A percentile compares a stretch with the other conserved stretches of the same genome.
These are phyloP conservation scores for Datnioides undecimradiatus DNA, from an alignment of 2,113 vertebrate genomes.

Conservation along the genomic window DNA sequence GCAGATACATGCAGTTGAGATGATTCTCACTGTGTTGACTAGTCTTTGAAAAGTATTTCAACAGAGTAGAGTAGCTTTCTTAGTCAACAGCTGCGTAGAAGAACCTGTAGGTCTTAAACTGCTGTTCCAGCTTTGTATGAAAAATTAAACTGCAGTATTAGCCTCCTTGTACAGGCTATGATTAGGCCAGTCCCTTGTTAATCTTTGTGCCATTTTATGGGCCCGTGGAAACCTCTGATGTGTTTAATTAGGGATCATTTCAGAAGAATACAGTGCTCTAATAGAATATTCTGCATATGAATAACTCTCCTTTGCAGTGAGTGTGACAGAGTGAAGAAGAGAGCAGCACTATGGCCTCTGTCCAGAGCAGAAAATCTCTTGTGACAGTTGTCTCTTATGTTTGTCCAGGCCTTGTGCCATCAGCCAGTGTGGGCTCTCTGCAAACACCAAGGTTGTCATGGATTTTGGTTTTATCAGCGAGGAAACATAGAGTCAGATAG, in stretches of 20 bases:
- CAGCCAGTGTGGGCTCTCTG: conserved; percentile 45
- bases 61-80: no score
- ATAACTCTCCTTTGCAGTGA: conserved; percentile 11
- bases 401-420: conserved; percentile 58
- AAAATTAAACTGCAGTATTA: not conserved
- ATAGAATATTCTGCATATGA: conserved; percentile 28
- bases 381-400: conserved; percentile 70
- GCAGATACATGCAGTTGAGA: no score
- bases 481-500: conserved; percentile 63
- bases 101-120: not conserved
- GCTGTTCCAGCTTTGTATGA: not conserved
- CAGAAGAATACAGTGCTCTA: conserved; percentile 12
- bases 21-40: no score
- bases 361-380: conserved; percentile 56
- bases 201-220: not conserved
- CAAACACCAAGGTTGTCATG: conserved; percentile 62
- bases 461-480: conserved; percentile 67
- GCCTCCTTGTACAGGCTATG: not conserved
- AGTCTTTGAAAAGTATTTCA: no score
- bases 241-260: conserved; percentile 31
- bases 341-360: conserved; percentile 28
- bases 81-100: not conserved
- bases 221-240: conserved; percentile 5
- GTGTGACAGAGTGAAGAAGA: conserved; percentile 11
- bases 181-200: not conserved